Evolutionary conservation across 1,140 invertebrate species (phyloP), one percentile per base, ranked within the genome.

Genomic region (Zaprionus vittiger): DNA sequence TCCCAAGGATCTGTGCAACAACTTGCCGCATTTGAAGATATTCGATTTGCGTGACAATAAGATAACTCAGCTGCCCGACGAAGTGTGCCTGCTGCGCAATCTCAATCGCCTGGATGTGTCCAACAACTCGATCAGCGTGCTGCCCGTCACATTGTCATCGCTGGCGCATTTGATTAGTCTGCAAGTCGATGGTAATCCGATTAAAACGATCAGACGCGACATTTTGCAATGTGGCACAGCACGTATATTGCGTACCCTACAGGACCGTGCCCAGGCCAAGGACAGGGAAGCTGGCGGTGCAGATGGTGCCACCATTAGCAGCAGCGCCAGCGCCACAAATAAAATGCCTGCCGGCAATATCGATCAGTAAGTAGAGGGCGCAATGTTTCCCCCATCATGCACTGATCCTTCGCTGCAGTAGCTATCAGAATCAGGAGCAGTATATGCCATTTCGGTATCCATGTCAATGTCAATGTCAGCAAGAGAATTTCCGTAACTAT

Each of bases 181-280:
- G 47, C 95, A 95, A 70, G 94, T 98, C 49, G 96, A 98, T 60
- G 98, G 97, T 1, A 99, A 99, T 94, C 96, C 96, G 77, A 93
- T 98, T 73, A 94, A 95, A 81, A 95, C 95, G 24, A 95, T 97
- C 41, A 93, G 97, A 61, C 94, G 95, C 57, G 97, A 97, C 91
- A 95, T 98, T 52, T 93, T 97, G 49, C 94, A 96, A 92, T 95
- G 96, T 66, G 97, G 98, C 7, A 98, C 97, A 1, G 93, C 95
- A 41, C 94, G 97, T 66, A 95, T 98, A 79, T 94, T 98, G 79
- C 96, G 96, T 86, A 96, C 96, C 91, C 93, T 99, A 31, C 93
- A 95, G 2, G 97, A 97, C 56, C 94, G 93, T 38, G 92, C 94
- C 1, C 67, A 86, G 66, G 91, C 91, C 37, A 94, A 94, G 73